Evolutionary conservation across 2,797 vertebrate species (phyloP), one percentile per base, ranked within the genome.

Genomic region (Paedocypris micromegethes): DNA sequence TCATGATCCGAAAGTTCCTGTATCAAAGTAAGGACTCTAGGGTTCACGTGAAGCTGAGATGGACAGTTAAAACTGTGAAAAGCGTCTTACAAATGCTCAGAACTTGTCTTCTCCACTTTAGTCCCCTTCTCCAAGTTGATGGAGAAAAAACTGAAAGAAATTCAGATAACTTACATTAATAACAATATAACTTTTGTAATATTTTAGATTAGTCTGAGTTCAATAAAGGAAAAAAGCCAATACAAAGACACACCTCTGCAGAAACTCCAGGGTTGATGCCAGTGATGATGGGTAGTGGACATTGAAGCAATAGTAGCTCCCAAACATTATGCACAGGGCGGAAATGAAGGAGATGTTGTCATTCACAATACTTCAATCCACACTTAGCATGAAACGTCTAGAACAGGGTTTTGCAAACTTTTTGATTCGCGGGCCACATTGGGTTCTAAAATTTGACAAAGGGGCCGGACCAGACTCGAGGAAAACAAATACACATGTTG

Each of bases 21-120:
- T 37, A 74, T 76, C 52, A 75, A 72, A 4, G 61, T 76, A 54
- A 76, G 58, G 44, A 76, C 72, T 63, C 42, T 67, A 5, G 66
- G 76, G 56, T 77, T 77, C 66, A 77, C 39, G 3, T 66, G 49
- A n/a, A 79, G 67, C 64, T 2, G 66, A 5, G 37, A 58, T 60
- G 50, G n/a, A n/a, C n/a, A n/a, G n/a, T n/a, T n/a, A n/a, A n/a
- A n/a, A n/a, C n/a, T n/a, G n/a, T n/a, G n/a, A n/a, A n/a, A n/a
- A n/a, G n/a, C n/a, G n/a, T n/a, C n/a, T n/a, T n/a, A n/a, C n/a
- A n/a, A n/a, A n/a, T n/a, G n/a, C n/a, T n/a, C n/a, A n/a, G n/a
- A n/a, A n/a, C 49, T 66, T 23, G 49, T 72, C 64, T 69, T 77
- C 51, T 77, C 70, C 45, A 74, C 68, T 72, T 75, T 82, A 9